Evolutionary conservation across 1,140 invertebrate genomes (phyloP), one percentile per base, ranked within the genome.

Genomic region (Lasioglossum baleicum): DNA sequence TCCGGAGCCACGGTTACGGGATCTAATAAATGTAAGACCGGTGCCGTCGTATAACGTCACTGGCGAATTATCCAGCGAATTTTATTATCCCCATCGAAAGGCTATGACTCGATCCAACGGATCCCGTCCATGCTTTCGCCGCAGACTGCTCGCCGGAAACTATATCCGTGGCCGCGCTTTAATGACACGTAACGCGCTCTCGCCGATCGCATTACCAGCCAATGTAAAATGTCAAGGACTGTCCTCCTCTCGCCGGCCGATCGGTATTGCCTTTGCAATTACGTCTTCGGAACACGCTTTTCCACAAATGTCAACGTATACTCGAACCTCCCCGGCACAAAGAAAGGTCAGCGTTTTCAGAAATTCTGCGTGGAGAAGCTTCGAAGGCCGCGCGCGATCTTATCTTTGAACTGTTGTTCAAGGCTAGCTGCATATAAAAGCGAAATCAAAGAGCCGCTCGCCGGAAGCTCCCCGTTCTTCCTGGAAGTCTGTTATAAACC

Each of bases 141-240:
- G 5, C 31, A 5, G 7, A 15, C n/a, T 53, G 17, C 17, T 44
- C 26, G 4, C 22, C 35, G 74, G 74, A 31, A 51, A 63, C 67
- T 63, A 77, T 26, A 71, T 63, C 75, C 66, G 20, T 26, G 26
- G 56, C 75, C 58, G 53, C 42, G 22, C 56, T 77, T 77, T 71
- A 77, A 77, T 71, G 75, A 70, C 75, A 20, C 75, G 63, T 61
- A 77, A 77, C 66, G 53, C 35, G 75, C 70, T 35, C 20, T 69
- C 56, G 66, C 22, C 42, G 66, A 76, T 76, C 67, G 56, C 67
- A 58, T 77, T 70, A 63, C 20, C 13, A n/a, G 22, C 15, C 11
- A 22, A 60, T 61, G 65, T 61, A 40, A 70, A 76, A 77, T 48
- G 58, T 77, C 67, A 70, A 71, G 71, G 56, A 61, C 42, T 22